Percentiles rank a stretch among this genome's conserved stretches.
phyloP scores from a whole-genome alignment of 2,797 vertebrate genomes.

The Liasis olivaceus region DNA sequence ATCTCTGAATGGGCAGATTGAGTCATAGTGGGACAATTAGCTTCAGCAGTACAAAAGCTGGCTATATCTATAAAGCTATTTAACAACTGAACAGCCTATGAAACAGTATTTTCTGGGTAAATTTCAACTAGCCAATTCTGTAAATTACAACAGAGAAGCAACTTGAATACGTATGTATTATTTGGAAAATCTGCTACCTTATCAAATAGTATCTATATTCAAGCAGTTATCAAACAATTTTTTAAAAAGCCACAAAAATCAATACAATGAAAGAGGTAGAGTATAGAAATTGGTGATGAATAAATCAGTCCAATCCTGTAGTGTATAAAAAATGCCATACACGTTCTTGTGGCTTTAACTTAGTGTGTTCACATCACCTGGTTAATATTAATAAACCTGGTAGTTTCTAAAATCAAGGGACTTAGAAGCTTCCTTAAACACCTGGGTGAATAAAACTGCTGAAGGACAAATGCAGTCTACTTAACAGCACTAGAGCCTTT shows the following conservation, averaged over 20 bases:
- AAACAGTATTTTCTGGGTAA: neutral
- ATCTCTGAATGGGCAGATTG: constrained; percentile 2
- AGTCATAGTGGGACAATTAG: constrained; percentile 20
- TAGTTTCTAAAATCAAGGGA: neutral
- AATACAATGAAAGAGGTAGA: neutral
- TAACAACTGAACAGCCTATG: neutral
- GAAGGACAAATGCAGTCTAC: neutral
- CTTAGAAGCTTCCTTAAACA: neutral
- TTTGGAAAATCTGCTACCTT: neutral
- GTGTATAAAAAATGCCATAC: neutral
- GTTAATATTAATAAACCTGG: neutral
- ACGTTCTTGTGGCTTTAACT: neutral
- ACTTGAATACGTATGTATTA: neutral
- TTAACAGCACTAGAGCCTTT: neutral
- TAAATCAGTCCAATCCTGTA: neutral
- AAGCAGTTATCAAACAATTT: too few relatives aligned
- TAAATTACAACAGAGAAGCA: neutral
- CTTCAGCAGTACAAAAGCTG: neutral
- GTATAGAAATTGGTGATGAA: neutral
- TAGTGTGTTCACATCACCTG: neutral
- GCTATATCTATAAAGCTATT: neutral
- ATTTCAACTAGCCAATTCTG: neutral
- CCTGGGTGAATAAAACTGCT: neutral
- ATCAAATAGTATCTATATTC: neutral
- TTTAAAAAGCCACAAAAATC: neutral